Conservation (phyloP, 2,888 invertebrate species). For the Strigamia transsilvanica region DNA sequence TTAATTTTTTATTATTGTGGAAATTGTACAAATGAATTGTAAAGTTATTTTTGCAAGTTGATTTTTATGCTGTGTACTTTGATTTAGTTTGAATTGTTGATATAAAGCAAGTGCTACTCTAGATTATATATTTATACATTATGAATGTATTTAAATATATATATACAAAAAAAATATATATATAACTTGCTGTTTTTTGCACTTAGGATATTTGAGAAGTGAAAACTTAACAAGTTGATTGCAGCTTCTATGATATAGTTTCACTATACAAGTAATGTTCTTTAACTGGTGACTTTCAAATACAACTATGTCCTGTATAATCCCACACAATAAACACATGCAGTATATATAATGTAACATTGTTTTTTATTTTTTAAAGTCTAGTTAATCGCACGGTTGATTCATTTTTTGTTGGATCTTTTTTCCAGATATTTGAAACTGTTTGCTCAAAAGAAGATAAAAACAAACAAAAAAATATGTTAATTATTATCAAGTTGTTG, state of each 20-base stretch:
- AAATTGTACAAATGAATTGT: conserved; percentile 11
- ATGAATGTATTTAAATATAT: neutral
- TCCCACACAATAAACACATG: neutral
- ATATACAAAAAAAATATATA: neutral
- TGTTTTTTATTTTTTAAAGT: conserved; percentile 30
- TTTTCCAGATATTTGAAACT: conserved; percentile 48
- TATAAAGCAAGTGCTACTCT: conserved; percentile 37
- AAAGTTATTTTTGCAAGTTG: conserved; percentile 1
- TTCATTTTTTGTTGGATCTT: conserved; percentile 15
- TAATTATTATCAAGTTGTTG: conserved; percentile 40
- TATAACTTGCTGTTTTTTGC: conserved; percentile 28
- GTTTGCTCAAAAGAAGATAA: conserved; percentile 37
- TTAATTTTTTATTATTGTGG: neutral
- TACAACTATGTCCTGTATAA: neutral
- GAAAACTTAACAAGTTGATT: conserved; percentile 26
- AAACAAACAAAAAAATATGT: neutral
- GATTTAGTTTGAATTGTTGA: neutral
- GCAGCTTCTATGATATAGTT: conserved; percentile 6
- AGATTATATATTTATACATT: conserved; percentile 22
- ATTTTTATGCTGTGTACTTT: neutral
- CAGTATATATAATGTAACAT: neutral
- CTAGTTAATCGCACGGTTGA: conserved; percentile 34
- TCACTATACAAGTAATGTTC: neutral
- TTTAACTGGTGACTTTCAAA: conserved; percentile 1
- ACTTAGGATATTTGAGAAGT: conserved; percentile 11